Base-by-base conservation (phyloP, 2,888 invertebrate genomes). In the Fragum sueziense region DNA sequence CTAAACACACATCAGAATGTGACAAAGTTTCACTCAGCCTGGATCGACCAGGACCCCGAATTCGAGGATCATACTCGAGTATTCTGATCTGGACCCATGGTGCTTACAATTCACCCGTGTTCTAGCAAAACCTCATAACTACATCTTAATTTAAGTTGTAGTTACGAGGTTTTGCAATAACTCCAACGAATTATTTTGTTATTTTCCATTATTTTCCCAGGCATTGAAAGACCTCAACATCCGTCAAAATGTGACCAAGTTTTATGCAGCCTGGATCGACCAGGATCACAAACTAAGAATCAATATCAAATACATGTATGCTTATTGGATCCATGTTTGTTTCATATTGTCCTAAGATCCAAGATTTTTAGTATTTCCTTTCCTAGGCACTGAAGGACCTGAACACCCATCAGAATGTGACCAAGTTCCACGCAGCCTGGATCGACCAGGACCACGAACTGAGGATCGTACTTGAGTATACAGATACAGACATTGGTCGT, bases 1-100 rank as follows among this genome's bases (percentile, higher is more conserved):
- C 27, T 80, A 27, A 72, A 80, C 34, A 72, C 74, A n/a, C 77
- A 80, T 71, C 52, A 47, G n/a, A 80, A 80, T 62, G 77, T 80
- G 20, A 31, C 68, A 41, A 80, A 77, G 65, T 57, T 80, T 47
- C 7, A 74, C 22, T 77, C 71, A 25, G 31, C 77, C 25, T 65
- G 65, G 59, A 73, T 82, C 33, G 72, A 78, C 34, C 76, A 78
- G 31, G 27, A 31, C n/a, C 59, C 37, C 47, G 75, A 82, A 29
- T 54, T 78, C n/a, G 11, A 41, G 78, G 17, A 82, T 82, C 62
- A 72, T 82, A n/a, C 57, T 75, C 27, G 82, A 82, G 65, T 73
- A 73, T n/a, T 7, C 73, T 4, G 75, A 78, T 0, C 67, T 73
- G n/a, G 75, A 78, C 52, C n/a, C n/a, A n/a, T n/a, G n/a, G n/a